Evolutionary conservation across 2,888 invertebrate species (phyloP).

Genomic region (Aphidius colemani): DNA sequence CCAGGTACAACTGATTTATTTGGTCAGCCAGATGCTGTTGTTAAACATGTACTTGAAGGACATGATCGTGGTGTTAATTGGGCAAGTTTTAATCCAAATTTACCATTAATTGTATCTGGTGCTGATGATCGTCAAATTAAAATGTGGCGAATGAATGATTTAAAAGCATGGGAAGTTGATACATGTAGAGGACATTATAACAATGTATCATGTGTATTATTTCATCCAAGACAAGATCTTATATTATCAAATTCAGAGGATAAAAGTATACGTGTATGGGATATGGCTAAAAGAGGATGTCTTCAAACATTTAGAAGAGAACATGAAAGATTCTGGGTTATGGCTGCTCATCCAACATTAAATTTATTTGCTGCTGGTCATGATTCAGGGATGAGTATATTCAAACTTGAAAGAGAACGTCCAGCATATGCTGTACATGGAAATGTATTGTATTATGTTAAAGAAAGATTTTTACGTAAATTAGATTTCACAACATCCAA

Average conservation of each 20-base stretch:
- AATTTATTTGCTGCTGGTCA: conserved; percentile 99
- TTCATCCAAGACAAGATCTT: conserved; percentile 96
- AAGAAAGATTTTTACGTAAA: conserved; percentile 87
- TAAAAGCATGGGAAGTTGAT: conserved; percentile 99
- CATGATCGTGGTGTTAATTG: conserved; percentile 99
- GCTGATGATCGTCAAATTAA: conserved; percentile 99
- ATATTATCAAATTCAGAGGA: conserved; percentile 98
- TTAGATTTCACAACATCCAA: conserved; percentile 93
- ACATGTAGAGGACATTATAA: conserved; percentile 99
- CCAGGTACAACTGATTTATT: conserved; percentile 91
- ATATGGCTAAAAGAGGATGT: conserved; percentile 93
- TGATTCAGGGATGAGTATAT: conserved; percentile 92
- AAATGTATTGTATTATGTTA: conserved; percentile 93
- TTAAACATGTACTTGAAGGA: conserved; percentile 88
- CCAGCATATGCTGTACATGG: conserved; percentile 95
- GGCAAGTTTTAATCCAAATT: conserved; percentile 94
- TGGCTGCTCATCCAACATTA: conserved; percentile 90
- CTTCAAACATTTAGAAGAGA: conserved; percentile 92
- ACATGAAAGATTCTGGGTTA: conserved; percentile 96
- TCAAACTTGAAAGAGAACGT: conserved; percentile 88
- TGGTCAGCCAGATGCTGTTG: conserved; percentile 91
- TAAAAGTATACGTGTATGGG: conserved; percentile 98
- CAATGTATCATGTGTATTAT: conserved; percentile 96
- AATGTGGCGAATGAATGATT: conserved; percentile 97
- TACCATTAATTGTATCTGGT: conserved; percentile 94